phyloP scores from a whole-genome alignment of 2,797 vertebrate species.

The Dallia pectoralis region DNA sequence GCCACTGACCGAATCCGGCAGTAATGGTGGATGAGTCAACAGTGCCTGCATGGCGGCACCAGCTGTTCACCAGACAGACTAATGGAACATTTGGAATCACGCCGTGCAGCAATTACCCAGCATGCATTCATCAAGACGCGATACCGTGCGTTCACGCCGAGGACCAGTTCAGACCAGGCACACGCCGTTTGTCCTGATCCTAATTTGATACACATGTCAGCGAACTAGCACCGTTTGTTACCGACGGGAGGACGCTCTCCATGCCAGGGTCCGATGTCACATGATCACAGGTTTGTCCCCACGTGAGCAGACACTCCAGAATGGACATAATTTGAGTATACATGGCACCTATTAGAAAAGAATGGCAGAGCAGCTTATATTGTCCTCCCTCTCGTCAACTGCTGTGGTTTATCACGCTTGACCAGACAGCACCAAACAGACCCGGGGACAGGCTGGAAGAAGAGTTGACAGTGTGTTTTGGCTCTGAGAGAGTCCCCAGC shows the following conservation, averaged over 20 bases:
- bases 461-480: constrained; percentile 48
- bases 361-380: constrained; percentile 18
- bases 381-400: neutral
- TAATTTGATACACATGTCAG: neutral
- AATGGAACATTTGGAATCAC: constrained; percentile 16
- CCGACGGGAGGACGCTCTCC: neutral
- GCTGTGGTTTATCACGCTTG: neutral
- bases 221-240: neutral
- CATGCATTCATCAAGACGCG: neutral
- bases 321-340: constrained; percentile 47
- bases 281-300: constrained; percentile 52
- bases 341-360: constrained; percentile 59
- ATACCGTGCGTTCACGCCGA: neutral
- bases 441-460: neutral
- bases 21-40: constrained; percentile 1
- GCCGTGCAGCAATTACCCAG: constrained; percentile 29
- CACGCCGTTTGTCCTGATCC: neutral
- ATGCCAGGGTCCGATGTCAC: constrained; percentile 44
- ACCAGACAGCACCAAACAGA: neutral
- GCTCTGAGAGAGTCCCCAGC: constrained; percentile 58
- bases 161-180: neutral
- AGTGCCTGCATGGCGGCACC: constrained; percentile 18
- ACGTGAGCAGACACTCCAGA: constrained; percentile 65
- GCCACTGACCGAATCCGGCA: neutral
- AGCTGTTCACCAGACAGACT: constrained; percentile 13